Conservation (phyloP, 2,113 vertebrate genomes). For the Pycnonotus jocosus region DNA sequence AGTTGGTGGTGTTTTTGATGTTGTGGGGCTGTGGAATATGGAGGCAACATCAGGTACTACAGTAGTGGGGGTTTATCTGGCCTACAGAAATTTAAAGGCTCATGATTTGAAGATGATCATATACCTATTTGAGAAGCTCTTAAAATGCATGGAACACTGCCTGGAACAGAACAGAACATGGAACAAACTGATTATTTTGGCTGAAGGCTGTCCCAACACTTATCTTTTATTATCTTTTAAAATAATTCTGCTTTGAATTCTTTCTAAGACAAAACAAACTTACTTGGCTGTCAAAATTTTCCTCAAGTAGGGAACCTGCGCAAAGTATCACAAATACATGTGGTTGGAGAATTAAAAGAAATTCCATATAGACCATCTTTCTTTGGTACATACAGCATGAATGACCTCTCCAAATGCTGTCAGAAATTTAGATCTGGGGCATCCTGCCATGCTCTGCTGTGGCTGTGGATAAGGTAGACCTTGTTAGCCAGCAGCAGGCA, state of each 20-base stretch:
- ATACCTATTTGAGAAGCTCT: neutral
- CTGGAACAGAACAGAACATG: neutral
- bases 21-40: neutral
- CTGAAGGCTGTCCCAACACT: neutral
- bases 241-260: neutral
- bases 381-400: neutral
- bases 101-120: neutral
- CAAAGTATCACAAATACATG: neutral
- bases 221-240: neutral
- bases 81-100: neutral
- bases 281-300: neutral
- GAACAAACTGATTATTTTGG: neutral
- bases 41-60: neutral
- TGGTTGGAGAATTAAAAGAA: neutral
- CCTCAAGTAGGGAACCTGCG: neutral
- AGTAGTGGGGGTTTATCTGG: neutral
- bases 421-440: neutral
- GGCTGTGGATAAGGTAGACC: neutral
- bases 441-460: neutral
- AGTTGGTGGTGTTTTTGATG: neutral
- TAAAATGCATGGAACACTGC: neutral
- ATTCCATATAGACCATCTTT: neutral
- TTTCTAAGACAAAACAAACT: neutral
- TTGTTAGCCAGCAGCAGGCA: neutral
- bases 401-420: neutral